Evolutionary conservation across 2,797 vertebrate genomes (phyloP).

Genomic region (Natrix natrix): DNA sequence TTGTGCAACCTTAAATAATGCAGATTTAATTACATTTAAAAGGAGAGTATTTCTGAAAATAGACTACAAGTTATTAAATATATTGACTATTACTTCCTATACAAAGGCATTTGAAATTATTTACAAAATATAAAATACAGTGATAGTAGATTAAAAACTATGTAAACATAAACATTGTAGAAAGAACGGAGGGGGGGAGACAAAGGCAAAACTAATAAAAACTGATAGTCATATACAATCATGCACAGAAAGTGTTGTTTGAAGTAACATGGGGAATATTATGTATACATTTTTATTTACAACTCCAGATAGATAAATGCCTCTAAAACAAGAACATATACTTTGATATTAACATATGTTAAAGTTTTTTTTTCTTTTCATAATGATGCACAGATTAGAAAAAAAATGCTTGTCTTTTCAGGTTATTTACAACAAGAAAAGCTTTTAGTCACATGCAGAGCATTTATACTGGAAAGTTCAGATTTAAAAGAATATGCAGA

Average conservation of each 20-base stretch:
- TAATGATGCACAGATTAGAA: neutral
- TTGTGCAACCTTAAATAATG: neutral
- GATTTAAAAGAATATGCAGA: constrained; percentile 95
- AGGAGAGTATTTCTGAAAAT: neutral
- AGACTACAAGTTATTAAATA: neutral
- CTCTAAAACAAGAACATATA: neutral
- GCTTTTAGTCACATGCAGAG: constrained; percentile 82
- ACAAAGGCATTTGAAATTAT: neutral
- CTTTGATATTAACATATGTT: neutral
- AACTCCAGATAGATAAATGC: neutral
- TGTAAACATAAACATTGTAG: neutral
- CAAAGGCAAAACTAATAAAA: neutral
- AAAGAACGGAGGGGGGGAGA: neutral
- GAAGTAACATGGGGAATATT: neutral
- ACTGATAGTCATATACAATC: neutral
- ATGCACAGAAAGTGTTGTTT: neutral
- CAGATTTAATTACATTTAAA: neutral
- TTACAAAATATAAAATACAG: neutral
- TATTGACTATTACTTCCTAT: neutral
- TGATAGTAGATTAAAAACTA: neutral
- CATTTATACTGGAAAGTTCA: constrained; percentile 93
- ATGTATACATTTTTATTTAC: neutral
- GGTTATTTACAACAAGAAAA: constrained; percentile 97
- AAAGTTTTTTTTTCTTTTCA: neutral
- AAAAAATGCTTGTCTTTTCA: constrained; percentile 59